phyloP scores from a whole-genome alignment of 2,888 invertebrate species.

The Dinocampus coccinellae region DNA sequence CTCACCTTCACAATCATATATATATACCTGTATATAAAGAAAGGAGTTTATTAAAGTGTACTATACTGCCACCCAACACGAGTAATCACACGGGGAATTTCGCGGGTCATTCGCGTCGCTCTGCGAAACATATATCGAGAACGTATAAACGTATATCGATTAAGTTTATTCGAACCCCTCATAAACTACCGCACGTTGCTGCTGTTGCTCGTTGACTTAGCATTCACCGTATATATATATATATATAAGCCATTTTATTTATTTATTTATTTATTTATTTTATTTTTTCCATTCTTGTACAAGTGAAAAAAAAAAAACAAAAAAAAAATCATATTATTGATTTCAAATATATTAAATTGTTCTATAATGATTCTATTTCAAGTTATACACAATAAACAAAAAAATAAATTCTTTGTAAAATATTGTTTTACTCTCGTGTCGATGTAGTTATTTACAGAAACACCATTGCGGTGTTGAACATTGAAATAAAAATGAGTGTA shows the following conservation, averaged over 20 bases:
- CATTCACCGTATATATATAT: not conserved
- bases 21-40: not conserved
- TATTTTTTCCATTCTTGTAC: not conserved
- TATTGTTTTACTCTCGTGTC: not conserved
- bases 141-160: constrained; percentile 40
- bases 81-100: constrained; percentile 52
- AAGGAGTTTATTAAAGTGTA: constrained; percentile 38
- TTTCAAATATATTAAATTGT: not conserved
- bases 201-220: constrained; percentile 3
- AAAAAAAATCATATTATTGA: not conserved
- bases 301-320: no score
- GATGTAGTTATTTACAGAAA: not conserved
- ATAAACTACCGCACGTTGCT: constrained; percentile 9
- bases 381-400: not conserved
- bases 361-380: constrained; percentile 6
- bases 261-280: not conserved
- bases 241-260: not conserved
- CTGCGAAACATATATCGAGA: constrained; percentile 32
- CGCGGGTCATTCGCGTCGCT: constrained; percentile 47
- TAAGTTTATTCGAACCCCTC: constrained; percentile 49
- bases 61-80: constrained; percentile 23
- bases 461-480: not conserved
- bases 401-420: not conserved
- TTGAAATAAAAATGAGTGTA: constrained; percentile 2
- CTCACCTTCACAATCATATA: constrained; percentile 12